A percentile compares a stretch with the other conserved stretches of the same genome.
Evolutionary conservation across 2,113 vertebrate genomes (phyloP).

Genomic region (Urocitellus parryii): DNA sequence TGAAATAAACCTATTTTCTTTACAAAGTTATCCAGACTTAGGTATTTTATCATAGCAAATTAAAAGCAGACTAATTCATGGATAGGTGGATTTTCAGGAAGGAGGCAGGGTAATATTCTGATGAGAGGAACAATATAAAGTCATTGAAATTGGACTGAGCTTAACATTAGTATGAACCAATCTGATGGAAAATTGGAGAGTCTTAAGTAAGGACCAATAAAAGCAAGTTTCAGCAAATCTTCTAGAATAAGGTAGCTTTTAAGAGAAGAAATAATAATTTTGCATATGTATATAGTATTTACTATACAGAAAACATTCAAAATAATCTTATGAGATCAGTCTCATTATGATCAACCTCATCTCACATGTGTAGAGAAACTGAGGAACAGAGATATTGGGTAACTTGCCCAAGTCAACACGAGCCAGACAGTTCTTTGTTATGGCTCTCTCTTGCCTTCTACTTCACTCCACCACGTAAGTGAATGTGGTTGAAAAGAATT

Average conservation of each 20-base stretch:
- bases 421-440: background rate
- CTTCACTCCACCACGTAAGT: background rate
- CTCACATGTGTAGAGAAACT: slow-evolving; percentile 20
- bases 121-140: background rate
- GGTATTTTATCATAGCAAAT: background rate
- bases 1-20: background rate
- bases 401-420: background rate
- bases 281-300: background rate
- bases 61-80: background rate
- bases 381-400: background rate
- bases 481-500: background rate
- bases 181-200: background rate
- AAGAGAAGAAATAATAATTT: background rate
- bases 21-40: background rate
- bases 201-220: background rate
- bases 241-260: slow-evolving; percentile 13
- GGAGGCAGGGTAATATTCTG: background rate
- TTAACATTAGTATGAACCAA: slow-evolving; percentile 2
- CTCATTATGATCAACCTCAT: background rate
- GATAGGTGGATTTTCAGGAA: background rate
- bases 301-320: background rate
- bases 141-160: background rate
- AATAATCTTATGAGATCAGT: background rate
- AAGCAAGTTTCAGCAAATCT: background rate
- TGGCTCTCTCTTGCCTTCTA: background rate